phyloP scores from a whole-genome alignment of 2,113 vertebrate species.

The Elanoides forficatus region DNA sequence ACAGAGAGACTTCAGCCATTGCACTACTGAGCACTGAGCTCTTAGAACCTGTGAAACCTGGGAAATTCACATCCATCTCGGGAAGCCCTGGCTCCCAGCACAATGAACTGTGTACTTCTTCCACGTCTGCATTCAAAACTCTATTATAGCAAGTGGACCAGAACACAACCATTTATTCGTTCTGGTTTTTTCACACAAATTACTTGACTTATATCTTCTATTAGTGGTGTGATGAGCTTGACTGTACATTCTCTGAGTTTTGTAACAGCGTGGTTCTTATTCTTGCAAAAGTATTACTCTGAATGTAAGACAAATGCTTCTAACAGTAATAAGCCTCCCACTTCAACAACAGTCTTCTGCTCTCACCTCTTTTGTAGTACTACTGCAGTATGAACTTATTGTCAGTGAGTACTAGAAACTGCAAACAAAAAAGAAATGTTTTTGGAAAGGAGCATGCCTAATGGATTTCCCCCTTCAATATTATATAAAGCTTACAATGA shows the following conservation, averaged over 20 bases:
- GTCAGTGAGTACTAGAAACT: background rate
- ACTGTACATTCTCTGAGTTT: background rate
- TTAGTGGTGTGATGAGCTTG: background rate
- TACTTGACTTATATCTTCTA: background rate
- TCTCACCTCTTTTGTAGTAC: background rate
- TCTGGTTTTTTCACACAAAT: background rate
- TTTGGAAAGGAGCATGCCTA: background rate
- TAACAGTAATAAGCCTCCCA: background rate
- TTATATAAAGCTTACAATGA: background rate
- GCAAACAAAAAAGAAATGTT: background rate
- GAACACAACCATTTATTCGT: background rate
- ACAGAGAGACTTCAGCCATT: background rate
- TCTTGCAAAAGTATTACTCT: background rate
- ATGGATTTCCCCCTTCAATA: background rate
- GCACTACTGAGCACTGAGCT: background rate
- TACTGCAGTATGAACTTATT: background rate
- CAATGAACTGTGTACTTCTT: background rate
- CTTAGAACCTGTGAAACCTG: background rate
- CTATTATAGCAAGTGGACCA: background rate
- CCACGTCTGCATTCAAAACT: background rate
- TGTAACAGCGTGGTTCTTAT: background rate
- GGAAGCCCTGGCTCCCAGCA: background rate
- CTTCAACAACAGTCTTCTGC: background rate
- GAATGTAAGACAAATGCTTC: background rate
- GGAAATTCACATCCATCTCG: background rate